These are phyloP conservation scores for Chloebia gouldiae DNA, from an alignment of 2,113 vertebrate genomes.

Conservation along the genomic window DNA sequence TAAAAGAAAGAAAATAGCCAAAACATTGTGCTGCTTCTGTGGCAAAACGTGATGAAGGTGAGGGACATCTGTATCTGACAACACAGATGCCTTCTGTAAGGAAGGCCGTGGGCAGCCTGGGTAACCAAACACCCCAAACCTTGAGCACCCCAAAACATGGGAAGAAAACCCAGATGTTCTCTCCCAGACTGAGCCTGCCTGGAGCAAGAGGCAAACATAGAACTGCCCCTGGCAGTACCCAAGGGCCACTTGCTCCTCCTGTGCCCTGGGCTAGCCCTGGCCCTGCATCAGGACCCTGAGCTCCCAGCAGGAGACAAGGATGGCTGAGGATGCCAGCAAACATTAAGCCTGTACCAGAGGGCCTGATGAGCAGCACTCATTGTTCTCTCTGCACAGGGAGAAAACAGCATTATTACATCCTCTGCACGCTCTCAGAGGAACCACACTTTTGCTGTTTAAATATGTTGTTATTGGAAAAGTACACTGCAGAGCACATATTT, in stretches of 20 bases:
- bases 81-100: fast-evolving
- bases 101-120: background rate
- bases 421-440: background rate
- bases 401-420: background rate
- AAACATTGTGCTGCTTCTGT: background rate
- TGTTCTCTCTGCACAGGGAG: background rate
- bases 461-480: background rate
- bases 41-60: background rate
- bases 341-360: fast-evolving
- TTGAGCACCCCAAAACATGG: background rate
- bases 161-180: background rate
- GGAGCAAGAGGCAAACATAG: background rate
- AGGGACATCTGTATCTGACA: background rate
- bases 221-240: background rate
- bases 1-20: background rate
- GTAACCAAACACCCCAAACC: background rate
- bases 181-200: background rate
- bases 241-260: background rate
- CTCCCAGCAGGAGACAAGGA: background rate
- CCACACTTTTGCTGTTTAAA: background rate
- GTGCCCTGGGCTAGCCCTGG: background rate
- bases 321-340: background rate
- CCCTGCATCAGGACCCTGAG: fast-evolving
- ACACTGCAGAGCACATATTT: background rate
- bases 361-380: background rate